phyloP scores from a whole-genome alignment of 2,888 invertebrate genomes.

The Aspidiotus rigidus region DNA sequence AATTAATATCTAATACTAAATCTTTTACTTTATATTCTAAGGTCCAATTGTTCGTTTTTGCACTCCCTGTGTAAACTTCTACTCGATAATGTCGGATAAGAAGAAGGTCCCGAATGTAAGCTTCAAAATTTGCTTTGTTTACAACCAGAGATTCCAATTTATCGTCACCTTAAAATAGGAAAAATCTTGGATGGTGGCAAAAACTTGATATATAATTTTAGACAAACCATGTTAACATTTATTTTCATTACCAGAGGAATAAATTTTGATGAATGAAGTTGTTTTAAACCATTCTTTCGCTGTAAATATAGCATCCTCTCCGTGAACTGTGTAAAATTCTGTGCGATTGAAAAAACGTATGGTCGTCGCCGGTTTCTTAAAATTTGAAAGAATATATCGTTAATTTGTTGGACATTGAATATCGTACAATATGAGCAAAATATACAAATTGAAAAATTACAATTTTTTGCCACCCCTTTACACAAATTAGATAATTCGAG shows the following conservation, averaged over 20 bases:
- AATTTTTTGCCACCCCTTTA: no score
- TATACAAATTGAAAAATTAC: no score
- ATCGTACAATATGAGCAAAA: no score
- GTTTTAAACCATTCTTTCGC: conserved; percentile 71
- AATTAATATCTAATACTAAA: no score
- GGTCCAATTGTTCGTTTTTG: conserved; percentile 57
- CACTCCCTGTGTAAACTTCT: conserved; percentile 65
- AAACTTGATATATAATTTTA: not conserved
- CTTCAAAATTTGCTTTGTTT: conserved; percentile 74
- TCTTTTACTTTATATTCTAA: conserved; percentile 58
- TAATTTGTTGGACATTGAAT: no score
- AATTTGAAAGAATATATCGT: conserved; percentile 13
- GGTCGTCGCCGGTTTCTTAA: conserved; percentile 77
- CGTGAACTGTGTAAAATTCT: conserved; percentile 83
- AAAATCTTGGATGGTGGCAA: not conserved
- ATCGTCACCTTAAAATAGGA: conserved; percentile 42
- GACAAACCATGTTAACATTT: not conserved
- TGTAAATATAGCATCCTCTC: conserved; percentile 69
- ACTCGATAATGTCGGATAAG: conserved; percentile 79
- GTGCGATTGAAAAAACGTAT: conserved; percentile 77
- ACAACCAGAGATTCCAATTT: conserved; percentile 67
- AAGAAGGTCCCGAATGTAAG: conserved; percentile 67
- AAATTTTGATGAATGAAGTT: conserved; percentile 62
- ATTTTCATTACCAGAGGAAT: conserved; percentile 50
- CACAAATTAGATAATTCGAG: no score